Conservation (phyloP, 2,113 vertebrate genomes). For the Etia nguti region DNA sequence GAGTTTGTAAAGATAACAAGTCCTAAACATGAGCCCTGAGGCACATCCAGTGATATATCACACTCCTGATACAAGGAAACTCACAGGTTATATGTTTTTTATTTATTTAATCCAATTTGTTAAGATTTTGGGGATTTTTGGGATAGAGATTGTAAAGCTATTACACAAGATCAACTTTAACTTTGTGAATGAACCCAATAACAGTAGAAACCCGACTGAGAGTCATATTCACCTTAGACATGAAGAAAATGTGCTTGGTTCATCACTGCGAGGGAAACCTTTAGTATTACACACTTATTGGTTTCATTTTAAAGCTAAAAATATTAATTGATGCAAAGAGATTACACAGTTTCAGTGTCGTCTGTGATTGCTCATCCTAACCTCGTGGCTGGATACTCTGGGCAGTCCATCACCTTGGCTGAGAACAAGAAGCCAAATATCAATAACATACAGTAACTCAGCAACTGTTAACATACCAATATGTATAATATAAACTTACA, state of each 20-base stretch:
- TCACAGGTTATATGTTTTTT: fast-evolving
- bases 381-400: not conserved
- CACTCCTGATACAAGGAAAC: fast-evolving
- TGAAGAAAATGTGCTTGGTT: not conserved
- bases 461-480: not conserved
- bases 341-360: not conserved
- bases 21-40: not conserved
- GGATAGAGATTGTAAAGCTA: not conserved
- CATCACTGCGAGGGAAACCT: not conserved
- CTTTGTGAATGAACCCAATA: not conserved
- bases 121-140: not conserved
- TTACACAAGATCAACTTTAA: not conserved
- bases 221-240: not conserved
- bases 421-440: not conserved
- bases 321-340: not conserved
- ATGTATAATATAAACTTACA: not conserved
- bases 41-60: not conserved
- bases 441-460: not conserved
- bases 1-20: not conserved
- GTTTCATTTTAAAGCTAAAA: not conserved
- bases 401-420: not conserved
- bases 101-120: not conserved
- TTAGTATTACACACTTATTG: fast-evolving
- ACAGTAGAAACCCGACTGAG: fast-evolving
- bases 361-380: fast-evolving